Conservation (phyloP, 2,113 vertebrate genomes). For the Pholis gunnellus region DNA sequence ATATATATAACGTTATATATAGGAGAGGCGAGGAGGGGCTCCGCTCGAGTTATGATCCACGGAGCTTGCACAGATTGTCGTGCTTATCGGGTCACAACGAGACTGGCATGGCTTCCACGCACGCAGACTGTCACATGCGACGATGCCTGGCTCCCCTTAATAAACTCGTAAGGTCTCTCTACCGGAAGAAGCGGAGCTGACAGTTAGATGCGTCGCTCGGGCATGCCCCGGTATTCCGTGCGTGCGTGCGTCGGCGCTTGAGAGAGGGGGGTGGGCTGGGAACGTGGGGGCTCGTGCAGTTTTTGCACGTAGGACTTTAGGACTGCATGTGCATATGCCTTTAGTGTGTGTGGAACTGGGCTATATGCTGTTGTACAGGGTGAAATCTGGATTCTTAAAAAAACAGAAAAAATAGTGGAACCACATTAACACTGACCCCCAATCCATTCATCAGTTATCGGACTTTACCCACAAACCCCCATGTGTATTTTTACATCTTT, state of each 20-base stretch:
- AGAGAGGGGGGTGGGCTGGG: constrained; percentile 26
- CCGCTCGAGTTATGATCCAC: constrained; percentile 48
- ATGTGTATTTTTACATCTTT: constrained; percentile 21
- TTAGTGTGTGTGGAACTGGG: constrained; percentile 21
- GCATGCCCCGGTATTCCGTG: constrained; percentile 80
- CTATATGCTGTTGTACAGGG: constrained; percentile 33
- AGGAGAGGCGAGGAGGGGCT: constrained; percentile 25
- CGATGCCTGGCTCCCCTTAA: constrained; percentile 50
- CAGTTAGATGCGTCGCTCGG: constrained; percentile 71
- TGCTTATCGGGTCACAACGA: constrained; percentile 63
- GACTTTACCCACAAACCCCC: background rate
- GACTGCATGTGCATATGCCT: constrained; percentile 34
- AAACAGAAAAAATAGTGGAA: background rate
- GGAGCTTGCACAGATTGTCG: constrained; percentile 65
- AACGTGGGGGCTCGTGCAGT: constrained; percentile 31
- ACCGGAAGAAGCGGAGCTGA: constrained; percentile 70
- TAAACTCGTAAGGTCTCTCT: constrained; percentile 64
- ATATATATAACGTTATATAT: background rate
- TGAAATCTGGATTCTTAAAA: constrained; percentile 21
- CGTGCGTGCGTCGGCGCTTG: constrained; percentile 46
- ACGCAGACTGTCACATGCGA: constrained; percentile 61
- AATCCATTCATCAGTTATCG: background rate
- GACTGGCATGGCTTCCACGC: constrained; percentile 55
- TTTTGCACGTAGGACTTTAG: constrained; percentile 56
- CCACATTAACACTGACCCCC: background rate